Evolutionary conservation across 2,888 invertebrate genomes (phyloP).

Genomic region (Tolmerus cingulatus): DNA sequence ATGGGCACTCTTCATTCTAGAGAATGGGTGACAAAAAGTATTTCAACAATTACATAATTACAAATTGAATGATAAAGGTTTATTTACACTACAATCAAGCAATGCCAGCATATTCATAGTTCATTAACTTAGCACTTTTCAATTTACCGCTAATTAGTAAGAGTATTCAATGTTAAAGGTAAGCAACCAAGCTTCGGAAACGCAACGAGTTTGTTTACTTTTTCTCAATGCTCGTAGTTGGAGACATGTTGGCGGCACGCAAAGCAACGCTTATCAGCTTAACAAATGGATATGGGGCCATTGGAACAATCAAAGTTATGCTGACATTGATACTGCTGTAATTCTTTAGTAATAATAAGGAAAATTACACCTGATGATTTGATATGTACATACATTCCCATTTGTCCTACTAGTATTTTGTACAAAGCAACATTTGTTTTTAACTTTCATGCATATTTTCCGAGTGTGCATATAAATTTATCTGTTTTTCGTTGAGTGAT

Average conservation of each 20-base stretch:
- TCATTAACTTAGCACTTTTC: neutral
- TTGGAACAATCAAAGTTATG: neutral
- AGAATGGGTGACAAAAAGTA: neutral
- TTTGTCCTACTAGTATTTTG: neutral
- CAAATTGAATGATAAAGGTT: neutral
- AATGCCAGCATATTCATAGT: neutral
- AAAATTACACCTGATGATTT: neutral
- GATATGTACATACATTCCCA: neutral
- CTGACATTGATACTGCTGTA: neutral
- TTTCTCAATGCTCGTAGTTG: neutral
- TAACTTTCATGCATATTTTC: neutral
- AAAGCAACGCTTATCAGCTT: neutral
- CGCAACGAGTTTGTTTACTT: neutral
- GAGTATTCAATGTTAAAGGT: neutral
- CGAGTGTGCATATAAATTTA: neutral
- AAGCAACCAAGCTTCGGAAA: neutral
- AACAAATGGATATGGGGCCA: neutral
- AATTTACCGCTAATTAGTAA: neutral
- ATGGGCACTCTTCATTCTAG: neutral
- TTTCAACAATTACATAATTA: neutral
- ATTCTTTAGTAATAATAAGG: neutral
- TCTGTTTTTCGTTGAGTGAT: neutral
- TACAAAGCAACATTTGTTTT: neutral
- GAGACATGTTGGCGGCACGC: neutral
- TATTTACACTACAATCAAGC: neutral